Evolutionary conservation across 2,113 vertebrate species (phyloP).

Genomic region (Galemys pyrenaicus): DNA sequence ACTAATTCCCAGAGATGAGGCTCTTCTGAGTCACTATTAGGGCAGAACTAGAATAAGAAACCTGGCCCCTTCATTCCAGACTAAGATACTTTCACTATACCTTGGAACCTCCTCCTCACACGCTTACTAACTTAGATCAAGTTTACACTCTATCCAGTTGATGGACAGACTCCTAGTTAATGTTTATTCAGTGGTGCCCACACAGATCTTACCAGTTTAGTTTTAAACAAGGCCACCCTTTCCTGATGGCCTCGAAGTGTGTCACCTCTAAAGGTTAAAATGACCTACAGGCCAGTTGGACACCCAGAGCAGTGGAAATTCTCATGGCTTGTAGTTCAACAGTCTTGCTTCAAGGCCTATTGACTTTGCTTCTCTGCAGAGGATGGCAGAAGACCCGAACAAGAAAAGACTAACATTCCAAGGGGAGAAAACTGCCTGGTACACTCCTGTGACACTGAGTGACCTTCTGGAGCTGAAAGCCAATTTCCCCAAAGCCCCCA

Average conservation of each 20-base stretch:
- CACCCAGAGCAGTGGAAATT: not conserved
- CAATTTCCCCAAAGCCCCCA: slow-evolving; percentile 85
- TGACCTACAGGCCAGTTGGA: not conserved
- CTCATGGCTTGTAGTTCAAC: not conserved
- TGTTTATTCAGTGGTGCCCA: not conserved
- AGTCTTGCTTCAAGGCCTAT: not conserved
- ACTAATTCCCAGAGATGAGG: not conserved
- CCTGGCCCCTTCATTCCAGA: not conserved
- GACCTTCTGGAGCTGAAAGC: slow-evolving; percentile 89
- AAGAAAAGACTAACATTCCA: slow-evolving; percentile 83
- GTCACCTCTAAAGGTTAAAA: not conserved
- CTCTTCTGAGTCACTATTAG: not conserved
- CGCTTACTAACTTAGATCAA: not conserved
- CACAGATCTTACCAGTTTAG: not conserved
- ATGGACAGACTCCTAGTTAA: not conserved
- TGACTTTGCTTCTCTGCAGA: slow-evolving; percentile 67
- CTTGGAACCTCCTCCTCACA: not conserved
- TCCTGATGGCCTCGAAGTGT: not conserved
- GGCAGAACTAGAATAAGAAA: not conserved
- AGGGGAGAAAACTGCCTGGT: slow-evolving; percentile 86
- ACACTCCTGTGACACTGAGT: slow-evolving; percentile 83
- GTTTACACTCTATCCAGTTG: not conserved
- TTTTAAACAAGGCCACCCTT: not conserved
- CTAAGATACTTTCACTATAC: not conserved
- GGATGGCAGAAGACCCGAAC: slow-evolving; percentile 83